A percentile compares a stretch with the other conserved stretches of the same genome.
phyloP scores from a whole-genome alignment of 1,140 invertebrate genomes.

The Drosophila athabasca region DNA sequence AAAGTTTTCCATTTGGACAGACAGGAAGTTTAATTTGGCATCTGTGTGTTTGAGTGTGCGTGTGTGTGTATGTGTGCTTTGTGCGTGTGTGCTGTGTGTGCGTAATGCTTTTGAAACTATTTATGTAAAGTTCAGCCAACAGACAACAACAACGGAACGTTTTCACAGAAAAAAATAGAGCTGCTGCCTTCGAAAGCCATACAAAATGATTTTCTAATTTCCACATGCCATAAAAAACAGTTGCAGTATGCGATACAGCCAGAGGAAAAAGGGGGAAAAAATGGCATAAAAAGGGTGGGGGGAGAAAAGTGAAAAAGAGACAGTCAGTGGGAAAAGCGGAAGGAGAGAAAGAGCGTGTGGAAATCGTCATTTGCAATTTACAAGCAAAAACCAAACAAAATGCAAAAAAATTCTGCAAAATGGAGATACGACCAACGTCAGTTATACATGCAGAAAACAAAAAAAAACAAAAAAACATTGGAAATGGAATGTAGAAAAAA shows the following conservation, averaged over 20 bases:
- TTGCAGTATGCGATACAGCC: slow-evolving; percentile 14
- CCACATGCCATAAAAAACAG: slow-evolving; percentile 63
- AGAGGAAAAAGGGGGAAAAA: slow-evolving; percentile 12
- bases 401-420: slow-evolving; percentile 6
- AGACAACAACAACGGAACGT: too few relatives aligned
- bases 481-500: neutral
- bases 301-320: slow-evolving; percentile 26
- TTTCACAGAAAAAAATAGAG: slow-evolving; percentile 21
- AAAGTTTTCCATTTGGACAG: slow-evolving; percentile 51
- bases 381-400: slow-evolving; percentile 26
- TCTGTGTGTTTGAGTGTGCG: slow-evolving; percentile 23
- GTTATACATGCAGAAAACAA: slow-evolving; percentile 33
- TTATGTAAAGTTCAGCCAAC: slow-evolving; percentile 40
- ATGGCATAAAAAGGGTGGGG: neutral
- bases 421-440: slow-evolving; percentile 12
- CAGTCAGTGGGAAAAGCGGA: neutral
- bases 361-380: slow-evolving; percentile 72
- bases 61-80: neutral
- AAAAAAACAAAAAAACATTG: slow-evolving; percentile 32
- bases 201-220: slow-evolving; percentile 78
- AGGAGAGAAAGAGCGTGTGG: slow-evolving; percentile 15
- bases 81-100: slow-evolving; percentile 7
- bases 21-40: slow-evolving; percentile 76
- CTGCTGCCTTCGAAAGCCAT: slow-evolving; percentile 37
- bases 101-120: slow-evolving; percentile 40